These are phyloP conservation scores for Hofmannophila pseudospretella DNA, from an alignment of 2,888 invertebrate genomes.

Conservation along the genomic window DNA sequence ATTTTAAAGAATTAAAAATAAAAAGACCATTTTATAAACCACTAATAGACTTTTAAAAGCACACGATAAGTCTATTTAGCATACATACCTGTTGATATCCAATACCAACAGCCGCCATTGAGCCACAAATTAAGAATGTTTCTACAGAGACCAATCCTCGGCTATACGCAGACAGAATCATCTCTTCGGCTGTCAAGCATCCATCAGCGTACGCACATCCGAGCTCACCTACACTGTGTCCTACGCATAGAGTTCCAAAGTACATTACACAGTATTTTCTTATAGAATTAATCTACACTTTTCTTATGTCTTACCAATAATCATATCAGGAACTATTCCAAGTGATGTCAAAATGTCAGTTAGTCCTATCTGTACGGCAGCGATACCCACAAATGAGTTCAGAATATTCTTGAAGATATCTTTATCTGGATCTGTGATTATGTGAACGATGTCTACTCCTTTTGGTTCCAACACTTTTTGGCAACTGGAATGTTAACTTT, in stretches of 20 bases:
- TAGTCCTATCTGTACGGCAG: conserved; percentile 81
- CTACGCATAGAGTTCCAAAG: too few species aligned
- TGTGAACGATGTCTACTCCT: conserved; percentile 80
- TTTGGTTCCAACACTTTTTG: conserved; percentile 76
- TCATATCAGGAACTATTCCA: conserved; percentile 83
- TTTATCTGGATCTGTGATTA: conserved; percentile 80
- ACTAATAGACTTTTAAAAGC: neutral
- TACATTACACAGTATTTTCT: too few species aligned
- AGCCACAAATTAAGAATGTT: conserved; percentile 80
- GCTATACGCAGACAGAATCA: conserved; percentile 87
- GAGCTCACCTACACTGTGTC: conserved; percentile 86
- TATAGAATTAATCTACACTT: too few species aligned
- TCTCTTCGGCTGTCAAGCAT: conserved; percentile 88
- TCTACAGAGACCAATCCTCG: conserved; percentile 84
- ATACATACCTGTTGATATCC: conserved; percentile 65
- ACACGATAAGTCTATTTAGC: neutral
- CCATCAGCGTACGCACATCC: conserved; percentile 78
- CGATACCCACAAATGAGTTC: conserved; percentile 85
- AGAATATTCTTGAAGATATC: conserved; percentile 80
- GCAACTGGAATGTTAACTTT: conserved; percentile 54
- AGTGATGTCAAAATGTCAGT: conserved; percentile 79
- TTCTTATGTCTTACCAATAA: conserved; percentile 82
- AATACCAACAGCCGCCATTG: conserved; percentile 91
- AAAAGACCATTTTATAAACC: neutral
- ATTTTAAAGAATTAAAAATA: neutral